Conservation (phyloP, 92 coral and sea anemone species). For the Porites cylindrica region DNA sequence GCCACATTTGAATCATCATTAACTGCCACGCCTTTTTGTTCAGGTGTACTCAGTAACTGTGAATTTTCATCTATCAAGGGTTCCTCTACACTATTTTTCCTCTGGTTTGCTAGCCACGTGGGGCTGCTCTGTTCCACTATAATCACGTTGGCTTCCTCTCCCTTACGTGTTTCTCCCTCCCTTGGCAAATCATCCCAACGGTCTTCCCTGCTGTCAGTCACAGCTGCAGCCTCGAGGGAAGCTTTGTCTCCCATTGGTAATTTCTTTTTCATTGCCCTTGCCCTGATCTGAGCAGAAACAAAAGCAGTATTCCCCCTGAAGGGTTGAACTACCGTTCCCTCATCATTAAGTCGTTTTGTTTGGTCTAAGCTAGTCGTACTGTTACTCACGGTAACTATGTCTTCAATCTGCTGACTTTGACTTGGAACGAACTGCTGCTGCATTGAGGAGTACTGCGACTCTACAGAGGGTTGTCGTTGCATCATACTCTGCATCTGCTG, state of each 20-base stretch:
- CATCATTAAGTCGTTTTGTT: conserved; percentile 1
- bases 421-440: conserved; percentile 48
- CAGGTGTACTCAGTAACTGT: not conserved
- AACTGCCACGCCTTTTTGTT: not conserved
- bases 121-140: not conserved
- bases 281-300: conserved; percentile 27
- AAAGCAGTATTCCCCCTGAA: not conserved
- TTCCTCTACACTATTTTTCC: not conserved
- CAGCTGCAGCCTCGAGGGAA: not conserved
- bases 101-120: not conserved
- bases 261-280: conserved; percentile 23
- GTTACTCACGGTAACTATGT: conserved; percentile 43
- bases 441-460: conserved; percentile 45
- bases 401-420: conserved; percentile 51
- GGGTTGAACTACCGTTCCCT: conserved; percentile 18
- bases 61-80: conserved; percentile 11
- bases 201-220: not conserved
- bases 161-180: not conserved
- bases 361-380: conserved; percentile 34
- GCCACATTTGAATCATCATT: conserved; percentile 37
- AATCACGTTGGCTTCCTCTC: not conserved
- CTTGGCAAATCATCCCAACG: not conserved
- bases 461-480: conserved; percentile 49
- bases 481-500: conserved; percentile 61
- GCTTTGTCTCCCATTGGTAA: not conserved